phyloP scores from a whole-genome alignment of 2,888 invertebrate species.

The Trichopria drosophilae region DNA sequence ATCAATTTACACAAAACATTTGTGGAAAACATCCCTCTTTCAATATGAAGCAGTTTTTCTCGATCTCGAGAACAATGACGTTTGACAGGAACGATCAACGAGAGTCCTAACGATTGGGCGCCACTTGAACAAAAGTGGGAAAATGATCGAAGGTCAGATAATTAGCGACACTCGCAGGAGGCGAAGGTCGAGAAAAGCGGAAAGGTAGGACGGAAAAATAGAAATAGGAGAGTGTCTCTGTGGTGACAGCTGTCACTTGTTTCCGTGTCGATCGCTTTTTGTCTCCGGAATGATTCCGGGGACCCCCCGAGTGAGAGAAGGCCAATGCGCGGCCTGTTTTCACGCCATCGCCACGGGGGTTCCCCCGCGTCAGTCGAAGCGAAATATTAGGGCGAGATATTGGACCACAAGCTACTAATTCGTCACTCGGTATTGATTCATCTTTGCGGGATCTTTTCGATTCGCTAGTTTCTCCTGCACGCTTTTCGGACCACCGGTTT shows the following conservation, averaged over 20 bases:
- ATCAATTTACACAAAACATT: too few species aligned
- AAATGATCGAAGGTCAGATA: slow-evolving; percentile 2
- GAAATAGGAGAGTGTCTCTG: slow-evolving; percentile 50
- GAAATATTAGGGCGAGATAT: slow-evolving; percentile 51
- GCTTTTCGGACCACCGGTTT: too few species aligned
- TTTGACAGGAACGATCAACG: too few species aligned
- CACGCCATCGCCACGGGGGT: slow-evolving; percentile 51
- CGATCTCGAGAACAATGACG: too few species aligned
- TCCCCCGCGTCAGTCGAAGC: slow-evolving; percentile 38
- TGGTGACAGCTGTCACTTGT: slow-evolving; percentile 52
- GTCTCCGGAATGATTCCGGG: slow-evolving; percentile 33
- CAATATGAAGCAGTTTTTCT: too few species aligned
- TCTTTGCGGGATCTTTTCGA: slow-evolving; percentile 7
- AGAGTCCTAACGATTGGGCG: slow-evolving; percentile 25
- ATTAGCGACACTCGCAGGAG: slow-evolving; percentile 11
- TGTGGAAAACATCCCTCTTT: too few species aligned
- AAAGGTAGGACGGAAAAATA: too few species aligned
- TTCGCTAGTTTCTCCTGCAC: too few species aligned
- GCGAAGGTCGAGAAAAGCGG: slow-evolving; percentile 20
- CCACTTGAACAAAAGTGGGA: slow-evolving; percentile 6
- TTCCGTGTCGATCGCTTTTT: slow-evolving; percentile 47
- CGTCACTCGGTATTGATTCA: slow-evolving; percentile 48
- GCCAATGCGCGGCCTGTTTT: slow-evolving; percentile 44
- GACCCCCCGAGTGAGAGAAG: slow-evolving; percentile 7
- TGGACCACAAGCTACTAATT: slow-evolving; percentile 54